Evolutionary conservation across 2,113 vertebrate genomes (phyloP).

Genomic region (Loxodonta africana): DNA sequence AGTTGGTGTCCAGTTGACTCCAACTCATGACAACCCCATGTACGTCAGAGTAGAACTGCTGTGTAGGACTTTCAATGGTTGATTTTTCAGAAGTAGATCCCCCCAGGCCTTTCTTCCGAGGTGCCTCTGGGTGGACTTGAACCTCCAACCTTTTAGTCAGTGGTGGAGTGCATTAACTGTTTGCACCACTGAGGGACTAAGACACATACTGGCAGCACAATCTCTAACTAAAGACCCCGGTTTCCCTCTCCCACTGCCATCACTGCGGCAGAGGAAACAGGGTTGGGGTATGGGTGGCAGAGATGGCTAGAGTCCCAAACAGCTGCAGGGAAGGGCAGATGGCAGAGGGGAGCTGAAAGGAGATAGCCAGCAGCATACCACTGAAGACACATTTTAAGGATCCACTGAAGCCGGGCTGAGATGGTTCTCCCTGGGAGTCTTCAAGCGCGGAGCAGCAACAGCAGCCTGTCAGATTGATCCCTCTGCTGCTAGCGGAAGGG

Average conservation of each 20-base stretch:
- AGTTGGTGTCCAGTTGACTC: not conserved
- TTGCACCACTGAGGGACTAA: too few species aligned
- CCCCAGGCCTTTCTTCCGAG: not conserved
- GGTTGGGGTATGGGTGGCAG: not conserved
- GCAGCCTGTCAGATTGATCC: not conserved
- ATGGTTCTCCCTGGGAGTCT: not conserved
- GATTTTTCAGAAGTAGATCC: not conserved
- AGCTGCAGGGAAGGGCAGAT: not conserved
- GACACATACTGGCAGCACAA: not conserved
- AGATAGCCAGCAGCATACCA: not conserved
- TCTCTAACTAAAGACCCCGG: not conserved
- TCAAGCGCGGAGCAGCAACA: not conserved
- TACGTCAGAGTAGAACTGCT: not conserved
- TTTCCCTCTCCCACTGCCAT: not conserved
- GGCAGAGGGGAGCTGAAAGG: not conserved
- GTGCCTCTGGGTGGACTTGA: not conserved
- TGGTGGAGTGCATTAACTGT: not conserved
- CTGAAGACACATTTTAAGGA: not conserved
- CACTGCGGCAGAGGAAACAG: fast-evolving
- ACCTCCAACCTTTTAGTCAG: not conserved
- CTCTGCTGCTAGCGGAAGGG: not conserved
- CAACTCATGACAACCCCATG: not conserved
- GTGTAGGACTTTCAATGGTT: not conserved
- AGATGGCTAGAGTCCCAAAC: not conserved
- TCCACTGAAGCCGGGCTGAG: not conserved